Evolutionary conservation across 2,797 vertebrate species (phyloP).

Genomic region (Argentina silus): DNA sequence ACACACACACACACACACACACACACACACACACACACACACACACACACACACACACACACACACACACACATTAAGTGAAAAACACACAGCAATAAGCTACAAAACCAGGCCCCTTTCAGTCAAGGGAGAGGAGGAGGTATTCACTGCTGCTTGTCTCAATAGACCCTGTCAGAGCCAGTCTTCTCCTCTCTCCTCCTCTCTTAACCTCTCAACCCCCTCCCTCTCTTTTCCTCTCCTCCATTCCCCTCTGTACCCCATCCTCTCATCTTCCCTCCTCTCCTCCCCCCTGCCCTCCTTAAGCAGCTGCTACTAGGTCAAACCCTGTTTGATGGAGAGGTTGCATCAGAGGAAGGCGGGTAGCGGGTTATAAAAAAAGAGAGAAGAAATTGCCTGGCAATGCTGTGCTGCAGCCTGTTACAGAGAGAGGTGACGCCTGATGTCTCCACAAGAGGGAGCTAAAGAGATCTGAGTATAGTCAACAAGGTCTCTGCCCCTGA

Average conservation of each 20-base stretch:
- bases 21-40: slow-evolving; percentile 35
- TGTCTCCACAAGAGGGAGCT: slow-evolving; percentile 21
- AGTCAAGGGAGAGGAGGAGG: slow-evolving; percentile 41
- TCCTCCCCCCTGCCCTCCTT: slow-evolving; percentile 17
- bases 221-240: slow-evolving; percentile 2
- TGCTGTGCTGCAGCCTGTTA: not conserved
- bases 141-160: slow-evolving; percentile 51
- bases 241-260: not conserved
- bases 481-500: slow-evolving; percentile 6
- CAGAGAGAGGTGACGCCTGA: not conserved
- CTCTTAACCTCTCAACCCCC: slow-evolving; percentile 23
- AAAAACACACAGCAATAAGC: not conserved
- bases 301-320: not conserved
- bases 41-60: slow-evolving; percentile 12
- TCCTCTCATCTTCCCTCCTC: not conserved
- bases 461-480: not conserved
- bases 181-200: slow-evolving; percentile 17
- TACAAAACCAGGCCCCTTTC: slow-evolving; percentile 49
- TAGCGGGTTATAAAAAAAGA: not conserved
- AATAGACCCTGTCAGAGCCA: slow-evolving; percentile 52
- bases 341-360: not conserved
- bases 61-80: slow-evolving; percentile 19
- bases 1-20: slow-evolving; percentile 15
- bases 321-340: not conserved
- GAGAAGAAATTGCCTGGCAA: not conserved